phyloP scores from a whole-genome alignment of 2,797 vertebrate genomes.

The Acanthornis magna region DNA sequence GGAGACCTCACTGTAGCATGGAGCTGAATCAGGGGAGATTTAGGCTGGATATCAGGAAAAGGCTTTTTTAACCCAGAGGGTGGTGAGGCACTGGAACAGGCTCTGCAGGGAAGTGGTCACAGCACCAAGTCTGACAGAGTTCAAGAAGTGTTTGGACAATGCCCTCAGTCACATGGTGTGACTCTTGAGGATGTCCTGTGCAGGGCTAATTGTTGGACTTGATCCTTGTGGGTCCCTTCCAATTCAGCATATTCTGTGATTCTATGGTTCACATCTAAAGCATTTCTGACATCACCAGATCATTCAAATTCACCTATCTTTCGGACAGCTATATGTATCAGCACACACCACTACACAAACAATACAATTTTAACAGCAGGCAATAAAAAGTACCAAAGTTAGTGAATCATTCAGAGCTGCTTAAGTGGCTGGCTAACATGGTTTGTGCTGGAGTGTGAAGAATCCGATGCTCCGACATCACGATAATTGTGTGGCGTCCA shows the following conservation, averaged over 20 bases:
- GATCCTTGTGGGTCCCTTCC: not conserved
- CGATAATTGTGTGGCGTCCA: not conserved
- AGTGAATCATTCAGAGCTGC: not conserved
- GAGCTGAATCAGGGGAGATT: not conserved
- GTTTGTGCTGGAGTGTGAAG: slow-evolving; percentile 17
- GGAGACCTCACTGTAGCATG: not conserved
- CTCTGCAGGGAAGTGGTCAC: not conserved
- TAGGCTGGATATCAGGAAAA: not conserved
- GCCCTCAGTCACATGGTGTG: not conserved
- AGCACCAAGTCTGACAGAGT: not conserved
- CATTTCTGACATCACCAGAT: not conserved
- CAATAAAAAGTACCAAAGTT: not conserved
- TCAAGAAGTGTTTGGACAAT: not conserved
- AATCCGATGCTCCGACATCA: not conserved
- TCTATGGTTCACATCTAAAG: not conserved
- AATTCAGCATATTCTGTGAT: not conserved
- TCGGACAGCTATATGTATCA: not conserved
- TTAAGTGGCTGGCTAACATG: not conserved
- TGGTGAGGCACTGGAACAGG: not conserved
- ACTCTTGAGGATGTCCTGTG: not conserved
- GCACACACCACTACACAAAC: not conserved
- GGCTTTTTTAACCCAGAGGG: not conserved
- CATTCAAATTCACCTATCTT: not conserved
- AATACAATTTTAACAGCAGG: not conserved
- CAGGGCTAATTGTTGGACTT: not conserved